Base-by-base conservation (phyloP, 1,140 invertebrate genomes). In the Drosophila melanica region DNA sequence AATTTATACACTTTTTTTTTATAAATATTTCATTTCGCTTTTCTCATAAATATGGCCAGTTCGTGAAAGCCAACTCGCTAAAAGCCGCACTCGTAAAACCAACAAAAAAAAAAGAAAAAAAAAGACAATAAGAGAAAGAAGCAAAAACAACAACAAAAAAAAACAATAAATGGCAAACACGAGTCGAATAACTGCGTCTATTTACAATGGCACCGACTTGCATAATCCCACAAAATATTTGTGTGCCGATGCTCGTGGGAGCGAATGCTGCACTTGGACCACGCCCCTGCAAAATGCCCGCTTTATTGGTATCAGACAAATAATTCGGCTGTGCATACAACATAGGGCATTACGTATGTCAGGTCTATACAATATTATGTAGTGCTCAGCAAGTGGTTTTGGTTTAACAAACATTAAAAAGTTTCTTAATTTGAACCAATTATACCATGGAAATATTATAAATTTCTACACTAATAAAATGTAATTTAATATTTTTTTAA, bases 171-270 rank as follows among this genome's bases (percentile, higher is more conserved):
- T 51, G 35, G 62, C 60, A 48, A 63, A 70, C 18, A 53, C 9
- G 23, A 30, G 12, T 14, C 27, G 18, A 59, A 60, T 37, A 45
- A 16, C 35, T 10, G 35, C 44, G 16, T 33, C 23, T 60, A 20
- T 59, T 62, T 59, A 68, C 70, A 55, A 45, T 72, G 45, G 23
- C 39, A 14, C 35, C n/a, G 55, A 66, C 12, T 69, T 74, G 57
- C 70, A 73, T 73, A 73, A 73, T 18, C 11, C 37, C 23, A 45
- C 30, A 59, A 54, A 68, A 55, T 48, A 68, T 60, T 55, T 67
- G 42, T 8, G 33, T 9, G 10, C 0, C 1, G 0, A 33, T 16
- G 9, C 18, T 60, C 65, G 70, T 74, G 70, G 64, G 71, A 69
- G 71, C 42, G 50, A 57, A 51, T 57, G 45, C 42, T 57, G 68